Base-by-base conservation (phyloP, 2,797 vertebrate genomes). In the Manis pentadactyla region DNA sequence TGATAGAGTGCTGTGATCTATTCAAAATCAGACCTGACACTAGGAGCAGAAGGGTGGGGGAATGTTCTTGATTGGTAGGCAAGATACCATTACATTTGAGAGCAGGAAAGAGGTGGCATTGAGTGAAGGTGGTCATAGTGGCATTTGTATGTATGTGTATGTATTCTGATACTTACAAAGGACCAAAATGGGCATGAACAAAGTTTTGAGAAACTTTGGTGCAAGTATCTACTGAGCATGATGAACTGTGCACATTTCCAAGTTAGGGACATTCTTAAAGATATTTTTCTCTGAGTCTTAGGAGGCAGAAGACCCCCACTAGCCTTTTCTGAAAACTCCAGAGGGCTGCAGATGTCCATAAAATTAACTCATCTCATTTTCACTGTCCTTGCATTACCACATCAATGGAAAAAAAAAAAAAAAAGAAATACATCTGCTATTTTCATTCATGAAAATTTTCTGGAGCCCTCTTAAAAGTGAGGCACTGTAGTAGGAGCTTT, bases 331-430 rank as follows among this genome's bases (percentile, higher is more conserved):
- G 15, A 82, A 92, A 94, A 68, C 51, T 42, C 7, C 27, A 93
- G 53, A 90, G 19, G 31, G 14, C 78, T 66, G 29, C n/a, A 61
- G 17, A 51, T 87, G 12, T 82, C 64, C 27, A 59, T 82, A 66
- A 95, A 94, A 82, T 63, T 49, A 85, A 49, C 23, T 82, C 46
- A 77, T 17, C 27, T 81, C 64, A 51, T 82, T 87, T 63, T 89
- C 57, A 59, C 31, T 7, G 79, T 37, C 46, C 5, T 93, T 78
- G 13, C n/a, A 37, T 55, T 21, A 59, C 31, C 49, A 46, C 21
- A 68, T 89, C 4, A 46, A 29, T 14, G 2, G 18, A 51, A 68
- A 61, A 73, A 81, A 90, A 73, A 81, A 90, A 51, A 84, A 71
- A 85, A 81, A 68, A 83, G 14, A 29, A 77, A n/a, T 57, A 13